Percentiles rank a stretch among this genome's conserved stretches.
Conservation (phyloP, 2,113 vertebrate species). For the Lichenostomus cassidix region DNA sequence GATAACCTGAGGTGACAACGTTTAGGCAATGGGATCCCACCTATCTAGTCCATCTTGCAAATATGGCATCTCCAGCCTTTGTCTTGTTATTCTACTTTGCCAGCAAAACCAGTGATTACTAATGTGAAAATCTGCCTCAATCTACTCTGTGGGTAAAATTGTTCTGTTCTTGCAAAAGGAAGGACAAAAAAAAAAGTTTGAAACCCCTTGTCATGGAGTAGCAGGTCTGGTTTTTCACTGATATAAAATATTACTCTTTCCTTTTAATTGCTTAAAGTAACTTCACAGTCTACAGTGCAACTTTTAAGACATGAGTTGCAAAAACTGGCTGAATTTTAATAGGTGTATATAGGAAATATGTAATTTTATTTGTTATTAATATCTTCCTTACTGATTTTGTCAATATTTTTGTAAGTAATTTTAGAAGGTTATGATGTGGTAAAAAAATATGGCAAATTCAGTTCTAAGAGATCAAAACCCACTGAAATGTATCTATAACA, state of each 20-base stretch:
- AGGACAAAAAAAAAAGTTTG: not conserved
- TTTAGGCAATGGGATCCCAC: not conserved
- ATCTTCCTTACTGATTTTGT: not conserved
- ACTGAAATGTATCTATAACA: not conserved
- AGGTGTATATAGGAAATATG: not conserved
- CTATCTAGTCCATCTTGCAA: not conserved
- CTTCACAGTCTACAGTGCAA: not conserved
- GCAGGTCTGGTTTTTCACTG: not conserved
- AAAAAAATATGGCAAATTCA: not conserved
- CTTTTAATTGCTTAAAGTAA: not conserved
- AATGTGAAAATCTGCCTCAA: not conserved
- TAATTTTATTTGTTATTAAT: not conserved
- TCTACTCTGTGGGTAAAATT: not conserved
- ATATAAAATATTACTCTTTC: not conserved
- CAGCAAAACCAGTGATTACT: not conserved
- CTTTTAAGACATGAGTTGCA: not conserved
- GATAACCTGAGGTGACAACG: not conserved
- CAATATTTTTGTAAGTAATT: not conserved
- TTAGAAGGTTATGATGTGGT: not conserved
- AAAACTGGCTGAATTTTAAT: not conserved
- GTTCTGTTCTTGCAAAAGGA: not conserved
- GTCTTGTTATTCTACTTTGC: not conserved
- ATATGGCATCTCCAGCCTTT: not conserved
- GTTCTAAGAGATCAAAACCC: not conserved
- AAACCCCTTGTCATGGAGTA: not conserved